Conservation (phyloP, 2,113 vertebrate genomes). For the Drymodes brunneopygia region DNA sequence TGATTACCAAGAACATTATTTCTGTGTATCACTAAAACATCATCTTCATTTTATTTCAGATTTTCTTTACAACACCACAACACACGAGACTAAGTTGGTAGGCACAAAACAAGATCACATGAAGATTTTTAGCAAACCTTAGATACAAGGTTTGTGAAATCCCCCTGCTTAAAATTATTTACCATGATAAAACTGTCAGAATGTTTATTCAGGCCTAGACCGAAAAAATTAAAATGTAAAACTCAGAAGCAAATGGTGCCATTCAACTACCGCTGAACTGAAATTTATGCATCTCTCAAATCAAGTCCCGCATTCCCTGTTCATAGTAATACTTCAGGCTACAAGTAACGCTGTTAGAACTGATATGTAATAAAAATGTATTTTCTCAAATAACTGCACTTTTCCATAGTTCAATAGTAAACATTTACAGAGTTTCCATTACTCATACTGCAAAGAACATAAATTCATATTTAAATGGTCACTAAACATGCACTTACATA, state of each 20-base stretch:
- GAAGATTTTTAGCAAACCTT: not conserved
- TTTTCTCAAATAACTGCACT: not conserved
- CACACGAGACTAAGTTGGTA: not conserved
- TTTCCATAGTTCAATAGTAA: not conserved
- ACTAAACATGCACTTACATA: not conserved
- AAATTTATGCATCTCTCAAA: not conserved
- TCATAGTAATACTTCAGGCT: not conserved
- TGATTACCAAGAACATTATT: not conserved
- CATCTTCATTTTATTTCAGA: not conserved
- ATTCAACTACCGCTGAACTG: not conserved
- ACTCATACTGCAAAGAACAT: not conserved
- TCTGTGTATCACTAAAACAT: not conserved
- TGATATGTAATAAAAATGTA: not conserved
- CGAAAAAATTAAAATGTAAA: not conserved
- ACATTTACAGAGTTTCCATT: slow-evolving; percentile 32
- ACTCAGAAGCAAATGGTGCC: not conserved
- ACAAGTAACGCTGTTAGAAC: not conserved
- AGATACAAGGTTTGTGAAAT: not conserved
- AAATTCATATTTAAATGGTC: not conserved
- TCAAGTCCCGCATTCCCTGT: not conserved
- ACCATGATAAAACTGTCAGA: not conserved
- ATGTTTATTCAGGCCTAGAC: not conserved
- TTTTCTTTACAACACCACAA: not conserved
- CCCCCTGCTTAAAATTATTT: not conserved
- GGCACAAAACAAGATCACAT: not conserved